These are phyloP conservation scores for Drosophila pectinifera DNA, from an alignment of 1,140 invertebrate genomes.

Conservation along the genomic window DNA sequence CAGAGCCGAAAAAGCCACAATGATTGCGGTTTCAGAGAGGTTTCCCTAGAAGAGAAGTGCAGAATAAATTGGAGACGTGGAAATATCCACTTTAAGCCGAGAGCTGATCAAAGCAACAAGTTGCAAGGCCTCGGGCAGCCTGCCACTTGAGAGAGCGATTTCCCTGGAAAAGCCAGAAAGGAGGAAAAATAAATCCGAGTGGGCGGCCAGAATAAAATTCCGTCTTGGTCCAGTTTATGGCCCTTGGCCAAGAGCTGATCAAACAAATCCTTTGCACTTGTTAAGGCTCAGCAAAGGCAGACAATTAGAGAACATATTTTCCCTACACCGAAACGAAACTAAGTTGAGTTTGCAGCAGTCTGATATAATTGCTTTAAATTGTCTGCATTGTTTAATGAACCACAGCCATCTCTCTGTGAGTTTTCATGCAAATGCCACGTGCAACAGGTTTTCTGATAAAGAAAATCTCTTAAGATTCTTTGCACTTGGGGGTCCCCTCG, in stretches of 20 bases:
- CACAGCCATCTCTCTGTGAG: too few species aligned
- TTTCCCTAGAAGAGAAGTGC: slow-evolving; percentile 10
- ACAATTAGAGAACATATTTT: slow-evolving; percentile 19
- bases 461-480: slow-evolving; percentile 24
- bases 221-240: slow-evolving; percentile 28
- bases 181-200: slow-evolving; percentile 26
- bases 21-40: neutral
- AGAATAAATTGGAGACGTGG: slow-evolving; percentile 23
- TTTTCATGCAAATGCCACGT: slow-evolving; percentile 4
- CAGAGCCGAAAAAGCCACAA: slow-evolving; percentile 10
- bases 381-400: neutral
- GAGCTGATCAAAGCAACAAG: slow-evolving; percentile 55
- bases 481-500: neutral
- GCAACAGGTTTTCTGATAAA: slow-evolving; percentile 59
- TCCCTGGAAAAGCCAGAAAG: slow-evolving; percentile 20
- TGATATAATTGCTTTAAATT: slow-evolving; percentile 1
- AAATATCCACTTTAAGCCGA: slow-evolving; percentile 9
- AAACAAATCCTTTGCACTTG: slow-evolving; percentile 40
- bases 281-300: neutral
- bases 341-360: neutral
- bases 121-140: slow-evolving; percentile 14
- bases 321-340: neutral
- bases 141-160: slow-evolving; percentile 41
- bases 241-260: slow-evolving; percentile 51
- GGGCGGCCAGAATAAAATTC: slow-evolving; percentile 20